Evolutionary conservation across 2,797 vertebrate genomes (phyloP), one percentile per base, ranked within the genome.

Genomic region (Acanthurus tractus): DNA sequence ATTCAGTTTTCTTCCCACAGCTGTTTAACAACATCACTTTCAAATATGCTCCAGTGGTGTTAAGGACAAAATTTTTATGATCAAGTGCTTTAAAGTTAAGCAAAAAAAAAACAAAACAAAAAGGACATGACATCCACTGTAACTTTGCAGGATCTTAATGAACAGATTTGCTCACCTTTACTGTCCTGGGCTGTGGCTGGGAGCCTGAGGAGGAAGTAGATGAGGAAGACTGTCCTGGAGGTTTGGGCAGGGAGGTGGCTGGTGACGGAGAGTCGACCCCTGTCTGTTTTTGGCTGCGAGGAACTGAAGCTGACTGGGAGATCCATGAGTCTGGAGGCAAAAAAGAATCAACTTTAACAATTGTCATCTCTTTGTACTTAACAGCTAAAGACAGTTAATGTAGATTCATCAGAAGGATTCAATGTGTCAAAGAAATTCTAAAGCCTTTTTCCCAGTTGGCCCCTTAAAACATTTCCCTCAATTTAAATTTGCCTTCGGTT

Each of bases 251-350:
- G 3, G 97, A 97, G 83, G 97, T 97, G 88, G 97, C 96, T 45
- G 97, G 95, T 61, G 97, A 97, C 18, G 96, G 94, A 45, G 97
- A 96, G 94, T 99, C 97, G 68, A 97, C 97, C 34, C 97, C 97
- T 8, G 96, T 94, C 79, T 98, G 98, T 83, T 99, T 99, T 93
- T 99, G 98, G 93, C 97, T 99, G 66, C 98, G 97, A 36, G 98
- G 98, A 87, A 99, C 98, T 48, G 98, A 98, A 49, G 98, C 98
- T 4, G 98, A 99, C 88, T 99, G 98, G 61, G 98, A 99, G 91
- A 99, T 97, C 98, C 98, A 99, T 23, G 96, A 98, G 95, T 99
- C 98, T 99, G 72, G 0, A 52, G 29, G n/a, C 14, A 0, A 62
- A 44, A 38, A 49, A 20, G 1, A 52, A 23, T 7, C 25, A 17